phyloP scores from a whole-genome alignment of 2,113 vertebrate genomes.

The Elgaria multicarinata region DNA sequence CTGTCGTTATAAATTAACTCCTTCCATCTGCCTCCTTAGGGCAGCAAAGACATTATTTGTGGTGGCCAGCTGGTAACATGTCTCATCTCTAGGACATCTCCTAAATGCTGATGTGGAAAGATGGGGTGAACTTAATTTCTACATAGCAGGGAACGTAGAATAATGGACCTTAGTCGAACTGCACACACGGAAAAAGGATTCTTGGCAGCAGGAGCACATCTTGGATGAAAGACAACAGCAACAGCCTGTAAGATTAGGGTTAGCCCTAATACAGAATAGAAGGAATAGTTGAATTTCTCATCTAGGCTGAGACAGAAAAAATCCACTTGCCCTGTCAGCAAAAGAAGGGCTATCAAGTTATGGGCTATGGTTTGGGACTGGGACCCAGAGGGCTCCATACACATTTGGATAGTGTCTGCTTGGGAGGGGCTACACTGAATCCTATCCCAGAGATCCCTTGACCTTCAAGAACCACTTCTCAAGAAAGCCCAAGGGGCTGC shows the following conservation, averaged over 20 bases:
- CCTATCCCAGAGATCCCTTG: neutral
- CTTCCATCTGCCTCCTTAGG: slow-evolving; percentile 78
- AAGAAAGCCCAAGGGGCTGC: neutral
- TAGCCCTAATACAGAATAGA: neutral
- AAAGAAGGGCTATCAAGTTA: neutral
- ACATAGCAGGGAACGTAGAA: slow-evolving; percentile 6
- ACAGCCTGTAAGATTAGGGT: neutral
- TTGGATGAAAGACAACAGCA: slow-evolving; percentile 21
- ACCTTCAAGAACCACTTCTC: neutral
- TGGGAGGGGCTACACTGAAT: neutral
- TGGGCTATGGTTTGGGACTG: no score
- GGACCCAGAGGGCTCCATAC: neutral
- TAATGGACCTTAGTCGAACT: slow-evolving; percentile 23
- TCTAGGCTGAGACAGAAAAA: neutral
- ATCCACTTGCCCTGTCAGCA: neutral
- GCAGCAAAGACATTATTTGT: slow-evolving; percentile 75
- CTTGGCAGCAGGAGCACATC: neutral
- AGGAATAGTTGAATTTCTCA: neutral
- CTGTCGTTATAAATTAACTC: slow-evolving; percentile 75
- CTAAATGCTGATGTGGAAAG: slow-evolving; percentile 53
- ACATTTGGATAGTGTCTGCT: neutral
- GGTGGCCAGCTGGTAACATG: slow-evolving; percentile 71
- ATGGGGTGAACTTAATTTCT: slow-evolving; percentile 4
- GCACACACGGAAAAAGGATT: neutral
- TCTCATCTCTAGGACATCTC: slow-evolving; percentile 63